Base-by-base conservation (phyloP, 1,140 invertebrate species). In the Eriocheir sinensis region DNA sequence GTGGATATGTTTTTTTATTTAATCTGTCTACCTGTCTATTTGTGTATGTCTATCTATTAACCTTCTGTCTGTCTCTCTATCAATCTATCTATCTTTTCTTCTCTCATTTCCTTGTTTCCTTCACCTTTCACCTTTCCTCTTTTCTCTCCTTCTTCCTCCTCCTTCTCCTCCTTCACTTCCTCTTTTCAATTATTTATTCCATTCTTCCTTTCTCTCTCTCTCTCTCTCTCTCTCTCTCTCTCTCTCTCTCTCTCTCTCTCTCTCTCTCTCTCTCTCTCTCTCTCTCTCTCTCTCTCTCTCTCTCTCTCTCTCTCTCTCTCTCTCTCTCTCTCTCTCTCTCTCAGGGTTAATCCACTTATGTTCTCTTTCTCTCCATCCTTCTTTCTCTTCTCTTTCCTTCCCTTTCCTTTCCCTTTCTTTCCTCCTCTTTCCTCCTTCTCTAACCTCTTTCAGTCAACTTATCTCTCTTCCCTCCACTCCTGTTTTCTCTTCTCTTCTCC, bases 281-380 rank as follows among this genome's bases (percentile, higher is more conserved):
- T 36, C 83, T 36, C 32, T 36, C 83, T 36, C 83, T 86, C 83
- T 36, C 83, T 86, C 32, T 36, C 83, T 86, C 32, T 40, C 85
- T 40, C 36, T 88, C 85, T 40, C 85, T 88, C 85, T 40, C 85
- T 88, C 36, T 40, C 85, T 40, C 85, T 88, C 36, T 40, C 85
- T 88, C 85, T 40, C 85, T 88, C 85, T 40, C 36, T 88, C 85
- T 40, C 36, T 88, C 85, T 40, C 85, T 40, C 9, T 88, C 32
- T 15, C 85, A 30, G 8, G 0, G 17, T 2, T 17, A 17, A 17
- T 15, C 3, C 27, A 17, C 83, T 3, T 86, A n/a, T 36, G 0
- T 0, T 15, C 40, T 17, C 32, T 15, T 15, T 15, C 15, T 72
- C 53, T n/a, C 60, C 8, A n/a, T n/a, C 60, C 6, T n/a, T n/a